Percentiles rank a stretch among this genome's conserved stretches.
Conservation (phyloP, 2,797 vertebrate genomes). For the Syngnathus rostellatus region DNA sequence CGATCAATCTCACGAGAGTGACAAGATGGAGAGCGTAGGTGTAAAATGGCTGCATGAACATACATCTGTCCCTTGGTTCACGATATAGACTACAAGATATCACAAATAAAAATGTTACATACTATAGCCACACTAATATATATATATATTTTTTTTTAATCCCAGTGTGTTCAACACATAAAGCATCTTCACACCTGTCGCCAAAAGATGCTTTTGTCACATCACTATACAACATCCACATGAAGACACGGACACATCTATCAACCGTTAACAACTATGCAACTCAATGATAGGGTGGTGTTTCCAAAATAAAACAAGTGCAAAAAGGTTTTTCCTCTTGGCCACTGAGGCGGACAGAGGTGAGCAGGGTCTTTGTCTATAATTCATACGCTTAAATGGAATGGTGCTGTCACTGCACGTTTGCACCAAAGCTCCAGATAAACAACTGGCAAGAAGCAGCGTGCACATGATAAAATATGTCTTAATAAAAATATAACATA, state of each 20-base stretch:
- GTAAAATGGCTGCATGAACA: slow-evolving; percentile 68
- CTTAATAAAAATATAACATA: slow-evolving; percentile 23
- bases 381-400: slow-evolving; percentile 69
- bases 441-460: slow-evolving; percentile 24
- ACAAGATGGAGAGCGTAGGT: slow-evolving; percentile 45
- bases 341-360: slow-evolving; percentile 28
- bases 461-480: slow-evolving; percentile 47
- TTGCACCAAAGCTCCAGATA: slow-evolving; percentile 38
- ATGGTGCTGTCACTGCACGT: slow-evolving; percentile 49
- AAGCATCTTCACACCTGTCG: slow-evolving; percentile 9
- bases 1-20: slow-evolving; percentile 59
- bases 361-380: slow-evolving; percentile 68
- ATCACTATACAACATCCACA: slow-evolving; percentile 3
- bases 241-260: slow-evolving; percentile 9
- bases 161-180: background rate
- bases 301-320: slow-evolving; percentile 38
- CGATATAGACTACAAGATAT: slow-evolving; percentile 13
- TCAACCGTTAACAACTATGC: slow-evolving; percentile 16
- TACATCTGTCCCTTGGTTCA: slow-evolving; percentile 51
- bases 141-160: background rate
- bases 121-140: background rate
- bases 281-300: slow-evolving; percentile 26
- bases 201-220: slow-evolving; percentile 15
- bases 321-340: slow-evolving; percentile 36
- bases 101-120: background rate